Conservation (phyloP, 2,113 vertebrate genomes). For the Sylvicapra grimmia region DNA sequence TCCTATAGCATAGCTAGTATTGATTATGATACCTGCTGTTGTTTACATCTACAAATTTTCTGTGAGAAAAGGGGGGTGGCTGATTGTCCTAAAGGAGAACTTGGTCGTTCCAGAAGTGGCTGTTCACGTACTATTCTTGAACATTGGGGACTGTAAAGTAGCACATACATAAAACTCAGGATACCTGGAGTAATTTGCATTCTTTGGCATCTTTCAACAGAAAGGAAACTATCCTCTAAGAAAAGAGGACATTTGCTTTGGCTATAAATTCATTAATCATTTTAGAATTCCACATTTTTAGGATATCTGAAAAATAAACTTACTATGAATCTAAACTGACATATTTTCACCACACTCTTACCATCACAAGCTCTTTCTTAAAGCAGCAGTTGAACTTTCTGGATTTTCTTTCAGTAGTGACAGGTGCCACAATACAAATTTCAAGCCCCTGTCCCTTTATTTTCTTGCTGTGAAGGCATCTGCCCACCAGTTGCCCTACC, state of each 20-base stretch:
- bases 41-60: not conserved
- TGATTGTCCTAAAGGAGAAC: not conserved
- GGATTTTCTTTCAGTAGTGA: not conserved
- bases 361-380: not conserved
- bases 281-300: not conserved
- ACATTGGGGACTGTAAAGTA: not conserved
- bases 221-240: not conserved
- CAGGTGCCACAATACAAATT: conserved; percentile 63
- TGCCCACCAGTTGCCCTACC: not conserved
- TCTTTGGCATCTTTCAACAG: not conserved
- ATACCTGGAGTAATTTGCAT: not conserved
- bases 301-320: conserved; percentile 13
- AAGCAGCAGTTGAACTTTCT: conserved; percentile 48
- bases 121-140: not conserved
- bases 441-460: conserved; percentile 65
- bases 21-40: not conserved
- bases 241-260: not conserved
- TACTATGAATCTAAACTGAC: not conserved
- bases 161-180: not conserved
- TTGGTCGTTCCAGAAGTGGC: not conserved
- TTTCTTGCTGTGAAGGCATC: conserved; percentile 72
- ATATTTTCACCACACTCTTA: not conserved
- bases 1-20: not conserved
- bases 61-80: not conserved
- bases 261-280: not conserved